Base-by-base conservation (phyloP, 2,888 invertebrate species). In the Harmothoe impar region DNA sequence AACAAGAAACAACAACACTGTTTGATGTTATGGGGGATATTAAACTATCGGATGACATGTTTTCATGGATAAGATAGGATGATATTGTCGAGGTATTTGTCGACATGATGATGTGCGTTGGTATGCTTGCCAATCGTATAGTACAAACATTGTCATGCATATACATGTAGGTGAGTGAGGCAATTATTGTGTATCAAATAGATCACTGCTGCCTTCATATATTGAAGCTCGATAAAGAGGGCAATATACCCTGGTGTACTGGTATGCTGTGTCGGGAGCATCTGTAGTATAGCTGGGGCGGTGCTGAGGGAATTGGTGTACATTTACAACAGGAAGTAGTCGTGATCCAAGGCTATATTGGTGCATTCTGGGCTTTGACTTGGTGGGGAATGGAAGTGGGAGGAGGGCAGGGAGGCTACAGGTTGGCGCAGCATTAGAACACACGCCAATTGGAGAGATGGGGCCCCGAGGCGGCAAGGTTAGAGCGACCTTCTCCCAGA, bases 251-350 rank as follows among this genome's bases (percentile, higher is more conserved):
- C 43, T 43, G 43, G 43, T 43, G 3, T 43, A 43, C n/a, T n/a
- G n/a, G n/a, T n/a, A n/a, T n/a, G n/a, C n/a, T n/a, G n/a, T n/a
- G n/a, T n/a, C n/a, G n/a, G n/a, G n/a, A n/a, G n/a, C n/a, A n/a
- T n/a, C n/a, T n/a, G n/a, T n/a, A n/a, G n/a, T 77, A 31, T 77
- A 77, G 77, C 3, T 33, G 77, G 68, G 77, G 77, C 77, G 31
- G 33, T 33, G 12, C 29, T 77, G 12, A 33, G 77, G 10, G 31
- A 10, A n/a, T n/a, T n/a, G n/a, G n/a, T n/a, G n/a, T 7, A 23
- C 68, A 68, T 12, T 68, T 68, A 68, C 68, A 77, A 31, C 77
- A 5, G 77, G 77, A 77, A 77, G n/a, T n/a, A n/a, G 12, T 77
- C 33, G 12, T 33, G 77, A 77, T 77, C 77, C 77, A 33, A 12